phyloP scores from a whole-genome alignment of 2,797 vertebrate genomes.

The Poeciliopsis paucimaculata region DNA sequence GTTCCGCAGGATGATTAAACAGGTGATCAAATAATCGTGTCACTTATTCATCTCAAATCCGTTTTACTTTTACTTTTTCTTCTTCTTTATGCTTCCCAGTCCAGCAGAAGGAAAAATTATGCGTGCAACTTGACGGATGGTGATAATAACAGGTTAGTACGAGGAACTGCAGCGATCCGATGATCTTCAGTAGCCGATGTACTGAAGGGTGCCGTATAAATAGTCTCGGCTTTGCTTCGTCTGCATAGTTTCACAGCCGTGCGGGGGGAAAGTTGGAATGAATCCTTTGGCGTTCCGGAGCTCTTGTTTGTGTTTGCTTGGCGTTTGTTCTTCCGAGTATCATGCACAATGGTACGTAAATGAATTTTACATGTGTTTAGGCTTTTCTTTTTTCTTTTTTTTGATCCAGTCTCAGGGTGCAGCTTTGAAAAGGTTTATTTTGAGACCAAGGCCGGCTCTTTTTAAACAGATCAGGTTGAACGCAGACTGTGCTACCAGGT shows the following conservation, averaged over 20 bases:
- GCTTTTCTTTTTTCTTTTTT: not conserved
- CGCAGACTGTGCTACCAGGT: not conserved
- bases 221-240: slow-evolving; percentile 53
- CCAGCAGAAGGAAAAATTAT: slow-evolving; percentile 29
- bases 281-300: not conserved
- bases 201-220: slow-evolving; percentile 37
- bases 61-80: slow-evolving; percentile 16
- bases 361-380: not conserved
- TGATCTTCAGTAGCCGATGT: slow-evolving; percentile 50
- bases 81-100: slow-evolving; percentile 11
- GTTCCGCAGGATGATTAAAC: slow-evolving; percentile 15
- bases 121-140: slow-evolving; percentile 66
- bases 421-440: slow-evolving; percentile 20
- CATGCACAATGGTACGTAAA: not conserved
- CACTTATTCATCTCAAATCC: slow-evolving; percentile 19
- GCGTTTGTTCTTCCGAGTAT: not conserved
- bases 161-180: slow-evolving; percentile 54
- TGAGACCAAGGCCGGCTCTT: slow-evolving; percentile 10
- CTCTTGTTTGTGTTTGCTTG: slow-evolving; percentile 2
- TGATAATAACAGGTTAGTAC: slow-evolving; percentile 65
- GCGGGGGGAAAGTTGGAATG: not conserved
- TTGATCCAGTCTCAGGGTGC: slow-evolving; percentile 11
- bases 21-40: slow-evolving; percentile 17
- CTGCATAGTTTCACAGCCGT: slow-evolving; percentile 48
- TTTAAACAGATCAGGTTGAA: slow-evolving; percentile 21